These are phyloP conservation scores for Setophaga coronata DNA, from an alignment of 2,113 vertebrate species.

Conservation along the genomic window DNA sequence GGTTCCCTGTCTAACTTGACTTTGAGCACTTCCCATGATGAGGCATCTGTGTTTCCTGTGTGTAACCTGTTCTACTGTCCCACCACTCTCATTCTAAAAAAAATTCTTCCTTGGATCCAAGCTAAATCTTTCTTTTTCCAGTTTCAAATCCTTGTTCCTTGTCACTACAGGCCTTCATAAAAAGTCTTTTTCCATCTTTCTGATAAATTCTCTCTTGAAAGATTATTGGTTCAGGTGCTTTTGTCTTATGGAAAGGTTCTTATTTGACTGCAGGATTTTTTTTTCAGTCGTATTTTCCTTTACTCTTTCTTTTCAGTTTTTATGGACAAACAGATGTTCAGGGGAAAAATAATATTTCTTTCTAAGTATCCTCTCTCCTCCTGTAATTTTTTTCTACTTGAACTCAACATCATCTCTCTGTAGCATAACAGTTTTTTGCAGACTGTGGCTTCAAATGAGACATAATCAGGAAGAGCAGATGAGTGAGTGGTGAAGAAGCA, in stretches of 20 bases:
- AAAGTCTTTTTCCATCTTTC: neutral
- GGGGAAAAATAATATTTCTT: neutral
- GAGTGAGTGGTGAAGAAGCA: neutral
- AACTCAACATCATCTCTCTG: neutral
- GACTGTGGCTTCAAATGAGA: neutral
- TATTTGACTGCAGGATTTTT: neutral
- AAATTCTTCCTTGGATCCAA: neutral
- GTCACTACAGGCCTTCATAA: neutral
- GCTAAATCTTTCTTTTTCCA: neutral
- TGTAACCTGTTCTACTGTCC: neutral
- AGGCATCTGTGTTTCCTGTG: neutral
- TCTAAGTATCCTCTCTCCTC: constrained; percentile 18
- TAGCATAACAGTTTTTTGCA: neutral
- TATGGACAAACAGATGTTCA: neutral
- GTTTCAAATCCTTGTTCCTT: neutral
- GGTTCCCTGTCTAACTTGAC: neutral
- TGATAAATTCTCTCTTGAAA: neutral
- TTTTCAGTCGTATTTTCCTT: neutral
- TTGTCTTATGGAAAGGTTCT: neutral
- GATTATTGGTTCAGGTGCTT: neutral
- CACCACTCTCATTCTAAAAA: neutral
- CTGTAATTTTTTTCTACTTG: neutral
- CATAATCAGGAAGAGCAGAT: neutral
- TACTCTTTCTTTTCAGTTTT: constrained; percentile 1
- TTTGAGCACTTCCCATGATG: neutral